A percentile compares a stretch with the other conserved stretches of the same genome.
phyloP scores from a whole-genome alignment of 2,888 invertebrate species.

The Ochlodes sylvanus region DNA sequence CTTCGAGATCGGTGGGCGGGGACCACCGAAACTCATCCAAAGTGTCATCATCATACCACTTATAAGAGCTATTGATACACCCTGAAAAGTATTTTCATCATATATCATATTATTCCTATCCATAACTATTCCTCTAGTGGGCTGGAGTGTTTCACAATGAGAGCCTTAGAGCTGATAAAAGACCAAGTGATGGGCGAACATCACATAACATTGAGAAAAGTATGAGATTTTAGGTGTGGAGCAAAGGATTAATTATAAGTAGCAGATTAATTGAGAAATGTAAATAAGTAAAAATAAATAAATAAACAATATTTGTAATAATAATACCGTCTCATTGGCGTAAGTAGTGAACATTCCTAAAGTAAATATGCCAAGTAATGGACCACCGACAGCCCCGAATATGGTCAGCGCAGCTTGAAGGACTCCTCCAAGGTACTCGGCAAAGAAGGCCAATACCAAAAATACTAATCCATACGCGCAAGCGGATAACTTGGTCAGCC shows the following conservation, averaged over 20 bases:
- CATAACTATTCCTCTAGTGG: no score
- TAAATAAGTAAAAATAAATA: no score
- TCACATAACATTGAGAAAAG: no score
- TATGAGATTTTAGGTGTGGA: no score
- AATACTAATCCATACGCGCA: constrained; percentile 90
- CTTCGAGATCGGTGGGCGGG: constrained; percentile 87
- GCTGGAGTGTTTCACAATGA: no score
- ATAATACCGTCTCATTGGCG: constrained; percentile 87
- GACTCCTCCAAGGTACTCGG: constrained; percentile 93
- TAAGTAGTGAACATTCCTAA: constrained; percentile 92
- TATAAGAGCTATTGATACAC: constrained; percentile 88
- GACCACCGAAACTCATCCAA: constrained; percentile 94
- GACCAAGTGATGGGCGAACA: no score
- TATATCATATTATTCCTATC: no score
- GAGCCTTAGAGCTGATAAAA: no score
- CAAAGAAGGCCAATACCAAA: constrained; percentile 92
- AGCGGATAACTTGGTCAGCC: constrained; percentile 88
- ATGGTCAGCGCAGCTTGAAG: constrained; percentile 94
- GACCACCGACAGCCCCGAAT: constrained; percentile 95
- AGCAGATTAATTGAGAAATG: no score
- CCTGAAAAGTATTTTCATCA: constrained; percentile 78
- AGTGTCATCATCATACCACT: constrained; percentile 88
- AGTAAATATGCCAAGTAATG: constrained; percentile 93
- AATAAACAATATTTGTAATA: not conserved
- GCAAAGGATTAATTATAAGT: no score